Conservation (phyloP, 1,140 invertebrate species). For the Hylaeus anthracinus region DNA sequence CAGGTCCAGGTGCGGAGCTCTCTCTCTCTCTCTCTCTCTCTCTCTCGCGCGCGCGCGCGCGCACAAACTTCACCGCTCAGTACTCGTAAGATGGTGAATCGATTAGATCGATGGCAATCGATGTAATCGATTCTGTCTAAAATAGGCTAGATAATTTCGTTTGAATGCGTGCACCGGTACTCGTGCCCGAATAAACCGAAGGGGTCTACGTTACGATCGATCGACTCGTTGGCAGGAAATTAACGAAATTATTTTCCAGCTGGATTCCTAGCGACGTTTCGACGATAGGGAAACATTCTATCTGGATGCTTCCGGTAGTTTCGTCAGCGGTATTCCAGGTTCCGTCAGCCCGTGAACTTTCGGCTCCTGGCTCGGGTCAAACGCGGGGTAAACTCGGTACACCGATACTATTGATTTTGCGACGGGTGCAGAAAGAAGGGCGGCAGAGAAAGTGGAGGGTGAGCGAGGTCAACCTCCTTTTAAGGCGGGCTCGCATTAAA, state of each 20-base stretch:
- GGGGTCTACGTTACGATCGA: too few relatives aligned
- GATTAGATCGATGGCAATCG: too few relatives aligned
- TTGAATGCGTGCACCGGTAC: too few relatives aligned
- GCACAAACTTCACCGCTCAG: too few relatives aligned
- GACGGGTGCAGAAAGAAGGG: conserved; percentile 46
- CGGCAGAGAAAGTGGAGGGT: conserved; percentile 61
- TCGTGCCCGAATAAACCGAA: too few relatives aligned
- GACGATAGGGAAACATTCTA: not conserved
- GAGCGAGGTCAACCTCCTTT: conserved; percentile 69
- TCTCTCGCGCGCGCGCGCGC: too few relatives aligned
- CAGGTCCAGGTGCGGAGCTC: too few relatives aligned
- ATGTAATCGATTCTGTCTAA: too few relatives aligned
- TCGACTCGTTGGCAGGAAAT: not conserved
- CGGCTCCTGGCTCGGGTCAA: conserved; percentile 47
- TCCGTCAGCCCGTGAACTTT: conserved; percentile 32
- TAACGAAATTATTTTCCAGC: not conserved
- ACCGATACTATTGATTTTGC: conserved; percentile 73
- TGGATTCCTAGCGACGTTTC: not conserved
- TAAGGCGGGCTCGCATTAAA: conserved; percentile 59
- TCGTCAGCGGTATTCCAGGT: not conserved
- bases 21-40: too few relatives aligned
- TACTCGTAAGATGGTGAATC: too few relatives aligned
- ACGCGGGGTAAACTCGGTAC: conserved; percentile 61
- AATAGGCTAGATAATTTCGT: too few relatives aligned
- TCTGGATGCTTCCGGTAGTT: not conserved